Evolutionary conservation across 2,797 vertebrate genomes (phyloP).

Genomic region (Tokudaia tokunoshimensis): DNA sequence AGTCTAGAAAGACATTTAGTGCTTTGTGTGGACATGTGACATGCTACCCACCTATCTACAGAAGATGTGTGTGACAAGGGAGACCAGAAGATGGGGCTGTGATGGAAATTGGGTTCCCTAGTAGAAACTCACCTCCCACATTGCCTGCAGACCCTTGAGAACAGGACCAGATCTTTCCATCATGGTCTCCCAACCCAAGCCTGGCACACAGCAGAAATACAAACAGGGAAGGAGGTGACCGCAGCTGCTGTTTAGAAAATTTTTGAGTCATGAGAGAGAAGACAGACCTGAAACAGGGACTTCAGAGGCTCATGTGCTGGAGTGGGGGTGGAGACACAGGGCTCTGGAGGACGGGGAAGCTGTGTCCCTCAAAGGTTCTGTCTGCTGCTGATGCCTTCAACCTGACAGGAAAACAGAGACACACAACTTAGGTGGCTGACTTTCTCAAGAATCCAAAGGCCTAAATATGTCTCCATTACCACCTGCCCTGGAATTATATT

Average conservation of each 20-base stretch:
- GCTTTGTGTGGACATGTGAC: slow-evolving; percentile 36
- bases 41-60: slow-evolving; percentile 8
- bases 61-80: background rate
- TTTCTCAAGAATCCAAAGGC: background rate
- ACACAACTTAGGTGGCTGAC: background rate
- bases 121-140: background rate
- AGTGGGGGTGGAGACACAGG: background rate
- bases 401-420: background rate
- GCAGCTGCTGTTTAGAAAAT: background rate
- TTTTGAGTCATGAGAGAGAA: background rate
- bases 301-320: background rate
- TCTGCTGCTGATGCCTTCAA: background rate
- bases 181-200: background rate
- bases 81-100: background rate
- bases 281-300: background rate
- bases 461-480: background rate
- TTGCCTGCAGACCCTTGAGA: background rate
- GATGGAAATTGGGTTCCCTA: background rate
- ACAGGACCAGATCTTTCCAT: background rate
- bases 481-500: background rate
- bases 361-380: background rate
- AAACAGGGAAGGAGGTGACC: background rate
- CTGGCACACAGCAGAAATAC: background rate
- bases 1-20: slow-evolving; percentile 48
- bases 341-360: background rate